Conservation (phyloP, 2,888 invertebrate genomes). For the Arge pagana region DNA sequence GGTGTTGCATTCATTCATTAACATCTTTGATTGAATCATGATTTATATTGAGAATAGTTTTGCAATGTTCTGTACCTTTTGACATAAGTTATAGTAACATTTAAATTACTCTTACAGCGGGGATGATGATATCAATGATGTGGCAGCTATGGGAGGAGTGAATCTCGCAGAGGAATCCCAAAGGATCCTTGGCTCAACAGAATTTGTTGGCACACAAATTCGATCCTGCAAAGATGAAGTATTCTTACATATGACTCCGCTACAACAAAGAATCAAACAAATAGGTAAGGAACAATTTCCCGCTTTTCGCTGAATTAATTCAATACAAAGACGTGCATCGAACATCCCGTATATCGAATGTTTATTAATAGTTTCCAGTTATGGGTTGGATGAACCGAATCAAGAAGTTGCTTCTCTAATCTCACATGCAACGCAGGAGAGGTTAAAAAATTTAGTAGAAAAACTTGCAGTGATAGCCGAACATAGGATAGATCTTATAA, state of each 20-base stretch:
- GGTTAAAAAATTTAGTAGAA: slow-evolving; percentile 87
- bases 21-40: slow-evolving; percentile 1
- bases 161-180: slow-evolving; percentile 96
- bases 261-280: slow-evolving; percentile 78
- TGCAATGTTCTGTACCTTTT: slow-evolving; percentile 7
- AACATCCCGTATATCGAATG: no score
- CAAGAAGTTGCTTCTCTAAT: slow-evolving; percentile 87
- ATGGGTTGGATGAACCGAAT: slow-evolving; percentile 84
- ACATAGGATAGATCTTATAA: slow-evolving; percentile 91
- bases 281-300: slow-evolving; percentile 64
- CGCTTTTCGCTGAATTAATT: neutral
- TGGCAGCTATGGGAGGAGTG: slow-evolving; percentile 98
- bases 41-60: slow-evolving; percentile 1
- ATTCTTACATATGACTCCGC: slow-evolving; percentile 76
- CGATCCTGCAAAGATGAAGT: slow-evolving; percentile 92
- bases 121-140: slow-evolving; percentile 97
- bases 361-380: slow-evolving; percentile 65
- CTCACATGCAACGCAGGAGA: slow-evolving; percentile 93
- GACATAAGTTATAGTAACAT: slow-evolving; percentile 30
- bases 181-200: slow-evolving; percentile 88
- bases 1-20: slow-evolving; percentile 34
- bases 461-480: slow-evolving; percentile 92
- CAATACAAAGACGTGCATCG: neutral
- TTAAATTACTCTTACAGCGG: slow-evolving; percentile 67
- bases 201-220: slow-evolving; percentile 85